A percentile compares a stretch with the other conserved stretches of the same genome.
Conservation (phyloP, 2,888 invertebrate species). For the Caradrina kadenii region DNA sequence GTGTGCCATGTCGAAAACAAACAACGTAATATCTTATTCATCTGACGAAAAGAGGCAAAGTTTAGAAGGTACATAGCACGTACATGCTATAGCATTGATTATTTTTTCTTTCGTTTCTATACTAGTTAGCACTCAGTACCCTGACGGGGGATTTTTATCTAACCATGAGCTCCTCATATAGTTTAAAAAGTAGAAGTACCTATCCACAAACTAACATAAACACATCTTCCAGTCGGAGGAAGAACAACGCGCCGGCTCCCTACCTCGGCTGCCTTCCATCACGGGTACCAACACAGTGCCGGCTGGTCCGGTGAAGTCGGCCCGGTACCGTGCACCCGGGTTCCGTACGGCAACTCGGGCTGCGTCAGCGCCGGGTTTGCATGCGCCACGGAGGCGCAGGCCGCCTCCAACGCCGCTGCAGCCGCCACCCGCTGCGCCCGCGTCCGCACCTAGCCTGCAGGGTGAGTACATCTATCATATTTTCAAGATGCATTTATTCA, state of each 20-base stretch:
- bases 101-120: no score
- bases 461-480: slow-evolving; percentile 87
- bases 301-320: slow-evolving; percentile 94
- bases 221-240: slow-evolving; percentile 85
- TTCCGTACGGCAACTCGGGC: slow-evolving; percentile 94
- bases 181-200: background rate
- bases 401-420: slow-evolving; percentile 84
- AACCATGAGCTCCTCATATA: background rate
- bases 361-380: slow-evolving; percentile 94
- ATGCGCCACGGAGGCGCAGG: slow-evolving; percentile 91
- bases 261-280: slow-evolving; percentile 93
- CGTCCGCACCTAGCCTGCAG: slow-evolving; percentile 87
- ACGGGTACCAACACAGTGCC: slow-evolving; percentile 86
- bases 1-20: no score
- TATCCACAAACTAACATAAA: background rate
- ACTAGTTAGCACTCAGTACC: background rate
- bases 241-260: slow-evolving; percentile 93
- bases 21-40: no score
- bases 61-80: no score
- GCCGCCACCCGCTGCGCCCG: slow-evolving; percentile 84
- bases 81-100: no score
- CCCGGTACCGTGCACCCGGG: slow-evolving; percentile 96
- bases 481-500: no score
- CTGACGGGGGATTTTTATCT: background rate
- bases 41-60: no score